These are phyloP conservation scores for Drosophila nigromelanica DNA, from an alignment of 1,140 invertebrate species.

Conservation along the genomic window DNA sequence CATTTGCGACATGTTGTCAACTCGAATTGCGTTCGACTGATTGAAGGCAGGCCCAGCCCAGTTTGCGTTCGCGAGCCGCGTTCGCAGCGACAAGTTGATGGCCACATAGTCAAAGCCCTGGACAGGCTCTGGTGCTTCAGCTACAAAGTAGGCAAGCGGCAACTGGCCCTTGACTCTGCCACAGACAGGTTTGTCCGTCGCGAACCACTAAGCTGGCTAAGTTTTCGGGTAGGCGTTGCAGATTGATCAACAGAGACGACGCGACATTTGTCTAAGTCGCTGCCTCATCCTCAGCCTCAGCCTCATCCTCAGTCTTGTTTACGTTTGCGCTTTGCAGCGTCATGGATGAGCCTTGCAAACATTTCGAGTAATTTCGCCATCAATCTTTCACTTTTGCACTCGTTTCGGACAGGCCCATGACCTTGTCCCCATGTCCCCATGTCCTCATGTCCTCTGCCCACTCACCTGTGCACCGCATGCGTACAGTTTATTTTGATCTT, in stretches of 20 bases:
- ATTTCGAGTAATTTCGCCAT: slow-evolving; percentile 82
- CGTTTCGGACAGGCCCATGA: slow-evolving; percentile 67
- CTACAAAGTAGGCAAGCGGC: slow-evolving; percentile 72
- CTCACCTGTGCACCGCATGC: slow-evolving; percentile 60
- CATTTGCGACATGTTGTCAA: slow-evolving; percentile 82
- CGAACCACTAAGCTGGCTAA: slow-evolving; percentile 6
- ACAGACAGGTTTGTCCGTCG: slow-evolving; percentile 67
- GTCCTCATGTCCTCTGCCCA: slow-evolving; percentile 63
- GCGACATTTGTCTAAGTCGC: slow-evolving; percentile 72
- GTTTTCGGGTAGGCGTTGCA: slow-evolving; percentile 76
- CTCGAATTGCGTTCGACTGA: slow-evolving; percentile 81
- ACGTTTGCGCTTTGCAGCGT: slow-evolving; percentile 62
- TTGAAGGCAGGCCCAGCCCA: slow-evolving; percentile 64
- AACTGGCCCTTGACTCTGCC: slow-evolving; percentile 48
- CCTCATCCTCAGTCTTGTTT: slow-evolving; percentile 19
- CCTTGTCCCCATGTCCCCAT: slow-evolving; percentile 77
- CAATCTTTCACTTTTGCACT: slow-evolving; percentile 83
- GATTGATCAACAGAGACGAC: slow-evolving; percentile 63
- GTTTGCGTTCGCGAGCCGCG: neutral
- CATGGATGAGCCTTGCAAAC: slow-evolving; percentile 58
- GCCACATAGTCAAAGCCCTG: slow-evolving; percentile 47
- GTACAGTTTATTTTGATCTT: slow-evolving; percentile 81
- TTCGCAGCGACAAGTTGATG: slow-evolving; percentile 64
- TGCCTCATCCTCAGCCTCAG: neutral
- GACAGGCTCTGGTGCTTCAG: slow-evolving; percentile 8